Conservation (phyloP, 1,140 invertebrate species). For the Rhizoglyphus robini region DNA sequence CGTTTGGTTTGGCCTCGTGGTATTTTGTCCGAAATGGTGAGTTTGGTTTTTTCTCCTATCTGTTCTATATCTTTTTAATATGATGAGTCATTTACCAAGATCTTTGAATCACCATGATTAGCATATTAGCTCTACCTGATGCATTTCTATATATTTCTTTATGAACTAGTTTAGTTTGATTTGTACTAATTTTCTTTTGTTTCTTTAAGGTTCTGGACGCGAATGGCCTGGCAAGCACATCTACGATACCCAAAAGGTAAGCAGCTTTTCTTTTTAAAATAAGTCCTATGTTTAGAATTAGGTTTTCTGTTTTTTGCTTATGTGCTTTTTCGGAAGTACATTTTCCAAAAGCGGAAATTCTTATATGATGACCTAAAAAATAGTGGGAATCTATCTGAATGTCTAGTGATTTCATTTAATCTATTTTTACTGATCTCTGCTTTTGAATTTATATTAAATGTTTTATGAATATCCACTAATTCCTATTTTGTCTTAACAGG, state of each 20-base stretch:
- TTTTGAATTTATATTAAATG: too few species aligned
- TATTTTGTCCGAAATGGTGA: neutral
- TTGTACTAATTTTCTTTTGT: neutral
- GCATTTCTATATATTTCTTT: neutral
- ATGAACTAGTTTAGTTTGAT: too few species aligned
- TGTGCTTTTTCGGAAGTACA: too few species aligned
- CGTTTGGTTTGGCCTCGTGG: too few species aligned
- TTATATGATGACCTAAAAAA: conserved; percentile 7
- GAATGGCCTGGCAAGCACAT: too few species aligned
- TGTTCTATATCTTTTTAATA: neutral
- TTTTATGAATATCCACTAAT: neutral
- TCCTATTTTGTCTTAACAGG: neutral
- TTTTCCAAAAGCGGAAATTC: too few species aligned
- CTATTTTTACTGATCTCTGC: neutral
- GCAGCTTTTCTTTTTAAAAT: too few species aligned
- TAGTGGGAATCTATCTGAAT: conserved; percentile 17
- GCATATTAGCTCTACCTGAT: conserved; percentile 7
- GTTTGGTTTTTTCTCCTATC: neutral
- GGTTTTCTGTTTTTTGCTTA: too few species aligned
- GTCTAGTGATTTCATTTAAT: neutral
- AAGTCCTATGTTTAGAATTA: too few species aligned
- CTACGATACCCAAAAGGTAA: too few species aligned
- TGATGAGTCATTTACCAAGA: conserved; percentile 15
- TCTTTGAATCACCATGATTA: conserved; percentile 2
- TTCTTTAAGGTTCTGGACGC: too few species aligned